Percentiles rank a stretch among this genome's conserved stretches.
Evolutionary conservation across 2,113 vertebrate genomes (phyloP).

Genomic region (Willisornis vidua): DNA sequence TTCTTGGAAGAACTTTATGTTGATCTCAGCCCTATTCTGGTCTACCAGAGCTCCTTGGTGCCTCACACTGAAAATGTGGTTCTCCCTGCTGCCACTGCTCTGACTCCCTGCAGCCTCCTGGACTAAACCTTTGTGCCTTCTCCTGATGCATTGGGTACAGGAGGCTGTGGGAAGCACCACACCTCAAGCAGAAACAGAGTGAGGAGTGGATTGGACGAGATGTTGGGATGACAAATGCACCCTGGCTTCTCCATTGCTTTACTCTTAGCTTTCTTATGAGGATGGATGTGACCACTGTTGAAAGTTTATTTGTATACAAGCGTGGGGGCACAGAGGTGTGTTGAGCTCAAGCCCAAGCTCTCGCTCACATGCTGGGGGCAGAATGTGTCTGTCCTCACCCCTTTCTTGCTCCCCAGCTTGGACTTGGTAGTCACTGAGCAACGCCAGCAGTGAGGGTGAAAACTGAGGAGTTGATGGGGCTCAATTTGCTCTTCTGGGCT

Average conservation of each 20-base stretch:
- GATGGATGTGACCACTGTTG: not conserved
- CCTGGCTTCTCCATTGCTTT: not conserved
- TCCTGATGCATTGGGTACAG: not conserved
- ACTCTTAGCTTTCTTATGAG: not conserved
- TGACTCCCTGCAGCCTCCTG: not conserved
- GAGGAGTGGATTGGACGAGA: not conserved
- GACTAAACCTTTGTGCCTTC: not conserved
- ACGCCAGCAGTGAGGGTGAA: not conserved
- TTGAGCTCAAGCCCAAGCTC: not conserved
- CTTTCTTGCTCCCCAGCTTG: not conserved
- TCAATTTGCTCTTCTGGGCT: not conserved
- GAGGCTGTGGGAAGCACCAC: not conserved
- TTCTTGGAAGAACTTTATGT: not conserved
- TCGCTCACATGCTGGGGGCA: not conserved
- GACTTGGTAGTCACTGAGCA: not conserved
- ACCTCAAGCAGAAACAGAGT: not conserved
- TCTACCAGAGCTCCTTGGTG: not conserved
- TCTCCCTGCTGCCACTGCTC: not conserved
- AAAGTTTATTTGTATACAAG: not conserved
- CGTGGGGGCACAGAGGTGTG: not conserved
- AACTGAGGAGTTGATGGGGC: not conserved
- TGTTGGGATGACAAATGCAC: not conserved
- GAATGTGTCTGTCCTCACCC: fast-evolving
- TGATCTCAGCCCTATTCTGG: not conserved
- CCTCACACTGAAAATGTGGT: fast-evolving